phyloP scores from a whole-genome alignment of 2,888 invertebrate species.

The Oligia strigilis region DNA sequence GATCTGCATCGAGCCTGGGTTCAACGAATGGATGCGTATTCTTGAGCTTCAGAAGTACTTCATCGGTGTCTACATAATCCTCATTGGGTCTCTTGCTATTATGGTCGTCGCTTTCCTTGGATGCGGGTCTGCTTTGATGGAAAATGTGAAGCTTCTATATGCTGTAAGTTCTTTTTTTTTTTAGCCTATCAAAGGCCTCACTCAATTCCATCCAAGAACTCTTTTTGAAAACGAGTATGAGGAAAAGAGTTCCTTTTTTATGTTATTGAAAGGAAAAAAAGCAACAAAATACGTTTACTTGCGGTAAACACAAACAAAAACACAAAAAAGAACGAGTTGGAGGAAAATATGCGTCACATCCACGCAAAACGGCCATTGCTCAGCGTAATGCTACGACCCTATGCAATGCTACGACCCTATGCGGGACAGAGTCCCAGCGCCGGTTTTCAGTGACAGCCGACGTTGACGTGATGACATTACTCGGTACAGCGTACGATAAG shows the following conservation, averaged over 20 bases:
- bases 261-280: neutral
- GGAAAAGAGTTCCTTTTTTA: neutral
- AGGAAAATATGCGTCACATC: neutral
- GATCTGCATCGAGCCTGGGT: constrained; percentile 95
- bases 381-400: neutral
- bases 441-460: neutral
- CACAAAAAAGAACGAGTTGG: neutral
- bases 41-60: constrained; percentile 94
- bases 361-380: neutral
- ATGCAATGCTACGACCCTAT: neutral
- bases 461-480: neutral
- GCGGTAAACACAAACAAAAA: neutral
- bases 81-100: constrained; percentile 93
- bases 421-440: neutral
- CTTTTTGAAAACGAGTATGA: neutral
- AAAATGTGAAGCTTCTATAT: constrained; percentile 92
- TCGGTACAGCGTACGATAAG: neutral
- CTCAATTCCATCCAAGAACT: neutral
- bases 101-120: constrained; percentile 95
- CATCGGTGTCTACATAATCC: constrained; percentile 95
- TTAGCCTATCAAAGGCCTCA: neutral
- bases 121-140: constrained; percentile 95
- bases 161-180: constrained; percentile 90
- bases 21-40: constrained; percentile 95
- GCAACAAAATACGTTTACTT: neutral